Conservation (phyloP, 1,140 invertebrate species). For the Amphibalanus amphitrite region DNA sequence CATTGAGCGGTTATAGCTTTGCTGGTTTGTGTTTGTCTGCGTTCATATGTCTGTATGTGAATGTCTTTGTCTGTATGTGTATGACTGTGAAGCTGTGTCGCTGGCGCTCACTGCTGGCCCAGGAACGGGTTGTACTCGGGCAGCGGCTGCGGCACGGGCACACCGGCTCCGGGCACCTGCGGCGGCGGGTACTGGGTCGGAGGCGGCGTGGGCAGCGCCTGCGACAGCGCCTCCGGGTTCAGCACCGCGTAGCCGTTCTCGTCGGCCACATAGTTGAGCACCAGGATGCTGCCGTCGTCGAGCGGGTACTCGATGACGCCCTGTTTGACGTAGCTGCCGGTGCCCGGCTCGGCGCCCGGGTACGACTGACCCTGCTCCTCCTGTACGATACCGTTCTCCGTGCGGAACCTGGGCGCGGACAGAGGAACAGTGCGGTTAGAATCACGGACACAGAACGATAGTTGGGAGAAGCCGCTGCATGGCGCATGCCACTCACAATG, state of each 20-base stretch:
- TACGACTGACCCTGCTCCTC: background rate
- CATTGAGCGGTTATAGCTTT: too few species aligned
- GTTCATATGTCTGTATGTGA: too few species aligned
- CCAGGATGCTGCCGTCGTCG: background rate
- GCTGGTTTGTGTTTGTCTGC: too few species aligned
- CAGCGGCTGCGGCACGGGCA: background rate
- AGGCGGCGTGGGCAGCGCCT: constrained; percentile 15
- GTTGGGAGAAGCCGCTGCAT: too few species aligned
- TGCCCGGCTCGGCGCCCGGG: background rate
- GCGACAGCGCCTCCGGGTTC: constrained; percentile 5
- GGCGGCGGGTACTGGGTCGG: constrained; percentile 16
- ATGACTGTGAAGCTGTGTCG: too few species aligned
- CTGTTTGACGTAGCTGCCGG: background rate
- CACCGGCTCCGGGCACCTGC: constrained; percentile 13
- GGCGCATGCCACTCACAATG: too few species aligned
- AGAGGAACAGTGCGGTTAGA: background rate
- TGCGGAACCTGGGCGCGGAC: background rate
- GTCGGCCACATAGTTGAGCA: background rate
- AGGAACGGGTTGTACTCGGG: background rate
- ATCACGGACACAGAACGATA: too few species aligned
- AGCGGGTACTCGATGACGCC: background rate
- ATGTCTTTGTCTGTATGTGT: too few species aligned
- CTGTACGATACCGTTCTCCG: background rate
- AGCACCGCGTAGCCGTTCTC: background rate
- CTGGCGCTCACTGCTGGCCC: too few species aligned